These are phyloP conservation scores for Sebastes jordani DNA, from an alignment of 2,797 vertebrate genomes.

Conservation along the genomic window DNA sequence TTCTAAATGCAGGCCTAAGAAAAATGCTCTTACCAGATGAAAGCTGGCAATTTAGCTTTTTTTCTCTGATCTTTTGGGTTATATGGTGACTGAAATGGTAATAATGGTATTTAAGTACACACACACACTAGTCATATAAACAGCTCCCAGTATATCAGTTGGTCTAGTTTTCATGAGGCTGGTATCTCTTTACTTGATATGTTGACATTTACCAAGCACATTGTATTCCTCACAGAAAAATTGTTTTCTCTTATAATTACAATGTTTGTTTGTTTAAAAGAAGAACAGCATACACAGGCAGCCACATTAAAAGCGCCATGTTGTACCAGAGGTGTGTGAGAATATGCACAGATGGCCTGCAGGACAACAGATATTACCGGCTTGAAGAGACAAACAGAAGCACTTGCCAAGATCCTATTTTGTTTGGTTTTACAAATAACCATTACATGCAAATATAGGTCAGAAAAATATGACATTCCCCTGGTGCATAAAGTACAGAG, in stretches of 20 bases:
- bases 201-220: background rate
- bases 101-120: background rate
- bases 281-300: background rate
- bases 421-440: background rate
- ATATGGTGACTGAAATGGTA: background rate
- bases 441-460: background rate
- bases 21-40: background rate
- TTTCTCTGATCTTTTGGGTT: background rate
- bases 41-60: background rate
- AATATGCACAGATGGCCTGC: background rate
- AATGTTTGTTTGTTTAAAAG: background rate
- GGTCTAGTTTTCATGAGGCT: background rate
- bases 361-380: background rate
- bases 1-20: background rate
- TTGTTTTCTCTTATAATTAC: no score
- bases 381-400: background rate
- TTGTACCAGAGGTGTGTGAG: background rate
- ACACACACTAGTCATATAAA: background rate
- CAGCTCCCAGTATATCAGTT: background rate
- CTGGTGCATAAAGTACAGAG: background rate
- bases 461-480: background rate
- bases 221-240: background rate
- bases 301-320: background rate
- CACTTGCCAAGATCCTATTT: background rate
- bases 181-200: background rate